Conservation (phyloP, 2,113 vertebrate genomes). For the Ctenomys sociabilis region DNA sequence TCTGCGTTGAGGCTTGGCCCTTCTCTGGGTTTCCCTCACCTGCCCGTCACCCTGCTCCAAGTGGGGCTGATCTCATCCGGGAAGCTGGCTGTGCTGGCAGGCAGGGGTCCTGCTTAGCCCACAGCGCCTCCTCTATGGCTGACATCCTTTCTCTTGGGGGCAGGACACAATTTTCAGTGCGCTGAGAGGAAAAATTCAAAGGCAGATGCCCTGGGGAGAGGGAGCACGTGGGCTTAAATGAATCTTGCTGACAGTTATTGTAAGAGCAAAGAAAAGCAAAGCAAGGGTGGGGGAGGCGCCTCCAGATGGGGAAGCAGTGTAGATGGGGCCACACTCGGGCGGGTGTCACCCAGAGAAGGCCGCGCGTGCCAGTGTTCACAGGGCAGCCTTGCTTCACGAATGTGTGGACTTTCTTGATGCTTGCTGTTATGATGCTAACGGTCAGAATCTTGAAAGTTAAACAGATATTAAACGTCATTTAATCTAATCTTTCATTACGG, state of each 20-base stretch:
- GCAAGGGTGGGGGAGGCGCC: not conserved
- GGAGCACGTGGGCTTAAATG: not conserved
- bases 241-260: conserved; percentile 54
- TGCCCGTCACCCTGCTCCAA: not conserved
- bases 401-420: not conserved
- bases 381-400: not conserved
- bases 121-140: not conserved
- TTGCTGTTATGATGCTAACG: not conserved
- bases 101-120: not conserved
- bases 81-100: conserved; percentile 17
- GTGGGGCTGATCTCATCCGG: not conserved
- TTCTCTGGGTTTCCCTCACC: not conserved
- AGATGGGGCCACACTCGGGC: not conserved
- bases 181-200: conserved; percentile 17
- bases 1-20: not conserved
- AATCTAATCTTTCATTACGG: not conserved
- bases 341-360: not conserved
- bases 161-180: conserved; percentile 49
- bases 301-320: not conserved
- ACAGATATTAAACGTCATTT: not conserved
- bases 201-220: not conserved
- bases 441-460: not conserved
- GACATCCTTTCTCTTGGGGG: conserved; percentile 11
- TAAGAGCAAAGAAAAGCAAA: conserved; percentile 40
- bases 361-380: not conserved